Percentiles rank a stretch among this genome's conserved stretches.
Evolutionary conservation across 2,888 invertebrate species (phyloP).

Genomic region (Melangyna quadrimaculata): DNA sequence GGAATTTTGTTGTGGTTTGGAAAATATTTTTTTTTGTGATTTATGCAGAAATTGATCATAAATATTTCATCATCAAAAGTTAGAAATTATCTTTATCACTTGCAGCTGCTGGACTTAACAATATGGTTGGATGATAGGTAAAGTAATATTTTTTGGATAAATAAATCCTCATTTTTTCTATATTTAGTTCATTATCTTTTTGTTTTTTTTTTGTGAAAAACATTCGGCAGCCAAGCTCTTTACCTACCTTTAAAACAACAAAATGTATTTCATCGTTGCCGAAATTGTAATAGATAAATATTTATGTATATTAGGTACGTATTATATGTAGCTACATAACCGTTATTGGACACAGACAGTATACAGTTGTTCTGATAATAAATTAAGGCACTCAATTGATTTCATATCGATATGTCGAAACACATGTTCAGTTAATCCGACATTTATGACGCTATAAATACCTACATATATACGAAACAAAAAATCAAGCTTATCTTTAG

Average conservation of each 20-base stretch:
- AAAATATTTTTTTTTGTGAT: neutral
- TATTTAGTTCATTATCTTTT: neutral
- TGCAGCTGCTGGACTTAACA: constrained; percentile 3
- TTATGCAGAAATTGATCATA: neutral
- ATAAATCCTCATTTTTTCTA: neutral
- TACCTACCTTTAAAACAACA: neutral
- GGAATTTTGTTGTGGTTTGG: no score
- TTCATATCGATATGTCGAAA: constrained; percentile 27
- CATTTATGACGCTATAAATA: constrained; percentile 25
- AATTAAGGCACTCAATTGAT: constrained; percentile 39
- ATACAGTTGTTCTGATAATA: constrained; percentile 23
- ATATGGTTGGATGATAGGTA: neutral
- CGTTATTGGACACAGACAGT: neutral
- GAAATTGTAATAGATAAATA: constrained; percentile 21
- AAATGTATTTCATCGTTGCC: neutral
- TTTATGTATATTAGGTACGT: no score
- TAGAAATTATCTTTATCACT: constrained; percentile 5
- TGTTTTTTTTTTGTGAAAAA: neutral
- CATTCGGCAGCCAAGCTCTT: neutral
- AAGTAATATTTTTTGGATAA: neutral
- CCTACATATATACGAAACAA: neutral
- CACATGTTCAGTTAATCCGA: constrained; percentile 27
- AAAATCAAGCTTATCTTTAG: neutral
- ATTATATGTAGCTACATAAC: no score
- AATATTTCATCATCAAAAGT: constrained; percentile 3